Percentiles rank a stretch among this genome's conserved stretches.
These are phyloP conservation scores for Rhynchonema sp. DNA, from an alignment of 2,888 invertebrate species.

Conservation along the genomic window DNA sequence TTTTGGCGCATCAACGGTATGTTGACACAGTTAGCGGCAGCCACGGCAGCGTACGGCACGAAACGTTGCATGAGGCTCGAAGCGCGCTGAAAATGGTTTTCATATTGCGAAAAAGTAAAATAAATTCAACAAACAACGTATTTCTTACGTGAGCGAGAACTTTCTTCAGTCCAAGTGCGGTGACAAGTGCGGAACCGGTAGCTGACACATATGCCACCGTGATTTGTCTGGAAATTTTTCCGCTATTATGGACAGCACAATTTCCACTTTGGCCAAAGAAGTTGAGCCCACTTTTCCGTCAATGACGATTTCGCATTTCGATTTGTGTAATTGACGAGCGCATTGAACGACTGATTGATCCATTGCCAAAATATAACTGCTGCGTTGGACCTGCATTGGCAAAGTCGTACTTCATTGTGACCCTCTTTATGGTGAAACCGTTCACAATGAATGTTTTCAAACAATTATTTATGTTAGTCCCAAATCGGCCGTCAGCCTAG, in stretches of 20 bases:
- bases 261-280: not conserved
- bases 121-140: no score
- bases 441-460: no score
- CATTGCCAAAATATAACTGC: constrained; percentile 84
- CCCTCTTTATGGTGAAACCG: no score
- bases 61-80: constrained; percentile 47
- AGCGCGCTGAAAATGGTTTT: constrained; percentile 24
- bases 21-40: constrained; percentile 74
- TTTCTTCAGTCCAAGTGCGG: constrained; percentile 65
- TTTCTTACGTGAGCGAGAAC: constrained; percentile 49
- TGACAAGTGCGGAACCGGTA: constrained; percentile 62
- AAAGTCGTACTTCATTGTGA: no score
- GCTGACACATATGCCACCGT: constrained; percentile 69
- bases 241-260: constrained; percentile 1
- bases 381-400: constrained; percentile 52
- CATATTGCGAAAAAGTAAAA: no score
- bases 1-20: constrained; percentile 79
- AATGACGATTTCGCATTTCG: constrained; percentile 41
- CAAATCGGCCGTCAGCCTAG: no score
- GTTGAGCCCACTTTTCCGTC: constrained; percentile 11
- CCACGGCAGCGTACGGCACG: constrained; percentile 65
- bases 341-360: constrained; percentile 84
- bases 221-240: constrained; percentile 32
- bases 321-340: constrained; percentile 79
- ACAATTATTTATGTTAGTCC: no score